These are phyloP conservation scores for Thinocorus orbignyianus DNA, from an alignment of 2,113 vertebrate species.

Conservation along the genomic window DNA sequence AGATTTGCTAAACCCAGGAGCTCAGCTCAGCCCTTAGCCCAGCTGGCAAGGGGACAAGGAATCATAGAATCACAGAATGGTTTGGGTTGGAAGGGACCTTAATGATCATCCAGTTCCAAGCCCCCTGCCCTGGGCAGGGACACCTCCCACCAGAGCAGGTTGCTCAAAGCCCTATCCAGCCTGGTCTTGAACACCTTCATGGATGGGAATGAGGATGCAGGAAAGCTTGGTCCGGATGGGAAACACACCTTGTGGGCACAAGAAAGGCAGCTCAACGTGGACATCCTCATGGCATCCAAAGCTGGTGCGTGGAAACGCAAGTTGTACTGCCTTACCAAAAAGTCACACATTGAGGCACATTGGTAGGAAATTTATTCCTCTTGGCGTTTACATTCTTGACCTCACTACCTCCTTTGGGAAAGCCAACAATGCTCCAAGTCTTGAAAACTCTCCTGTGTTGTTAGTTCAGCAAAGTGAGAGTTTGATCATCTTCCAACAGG, in stretches of 20 bases:
- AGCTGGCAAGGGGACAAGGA: not conserved
- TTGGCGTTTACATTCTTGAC: rapidly evolving
- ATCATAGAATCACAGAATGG: too few species aligned
- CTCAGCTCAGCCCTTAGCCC: not conserved
- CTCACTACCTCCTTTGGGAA: not conserved
- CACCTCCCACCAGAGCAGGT: too few species aligned
- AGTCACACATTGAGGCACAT: not conserved
- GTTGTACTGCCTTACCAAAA: rapidly evolving
- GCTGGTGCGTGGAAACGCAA: not conserved
- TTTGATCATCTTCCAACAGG: not conserved
- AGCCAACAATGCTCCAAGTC: not conserved
- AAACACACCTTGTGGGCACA: not conserved
- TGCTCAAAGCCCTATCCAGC: too few species aligned
- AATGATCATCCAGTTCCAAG: too few species aligned
- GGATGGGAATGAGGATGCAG: not conserved
- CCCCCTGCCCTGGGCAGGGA: too few species aligned
- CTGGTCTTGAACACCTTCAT: too few species aligned
- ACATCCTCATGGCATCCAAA: not conserved
- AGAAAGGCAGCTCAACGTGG: rapidly evolving
- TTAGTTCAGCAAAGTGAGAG: not conserved
- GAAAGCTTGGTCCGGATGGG: not conserved
- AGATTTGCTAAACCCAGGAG: not conserved
- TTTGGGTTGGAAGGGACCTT: too few species aligned
- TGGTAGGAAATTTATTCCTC: not conserved
- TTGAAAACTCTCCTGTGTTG: not conserved